Base-by-base conservation (phyloP, 2,888 invertebrate genomes). In the Petrophora chlorosata region DNA sequence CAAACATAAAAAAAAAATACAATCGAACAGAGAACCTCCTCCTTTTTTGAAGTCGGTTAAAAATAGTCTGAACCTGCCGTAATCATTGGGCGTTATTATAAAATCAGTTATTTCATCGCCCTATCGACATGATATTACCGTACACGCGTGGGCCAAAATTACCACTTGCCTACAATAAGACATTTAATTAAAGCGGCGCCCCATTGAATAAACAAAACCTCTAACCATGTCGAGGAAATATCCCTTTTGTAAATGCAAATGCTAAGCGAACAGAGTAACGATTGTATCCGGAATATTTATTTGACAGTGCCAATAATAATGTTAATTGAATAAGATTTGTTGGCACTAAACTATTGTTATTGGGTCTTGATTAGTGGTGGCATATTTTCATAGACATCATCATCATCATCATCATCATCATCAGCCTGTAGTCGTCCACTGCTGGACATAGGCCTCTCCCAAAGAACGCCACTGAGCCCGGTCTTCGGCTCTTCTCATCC, bases 231-330 rank as follows among this genome's bases (percentile, higher is more conserved):
- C 38, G 9, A 4, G 32, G 43, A n/a, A 48, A 56, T 25, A 25
- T 10, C 23, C 40, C 29, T 13, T 35, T 33, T 35, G 26, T n/a
- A 13, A 43, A 34, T 43, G 29, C 15, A 36, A 56, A 47, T 49
- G 32, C 49, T 49, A 56, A 51, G 41, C 17, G 26, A 17, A 25
- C 19, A 26, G 16, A 41, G 19, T 47, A 45, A 53, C 38, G 59
- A 52, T 56, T 56, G 49, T 59, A 54, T 56, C 59, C 44, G 8
- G 36, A 42, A 40, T 53, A 59, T 59, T 56, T 59, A 59, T 59
- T 59, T 44, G 56, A 59, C 56, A 47, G 43, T 40, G 47, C 41
- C 35, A 38, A 49, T 56, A 53, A 52, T 22, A 56, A 53, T 56
- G 56, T 47, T 59, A 56, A 59, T 59, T 56, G 46, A 49, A 44